Conservation (phyloP, 1,140 invertebrate species). For the Whitmania pigra region DNA sequence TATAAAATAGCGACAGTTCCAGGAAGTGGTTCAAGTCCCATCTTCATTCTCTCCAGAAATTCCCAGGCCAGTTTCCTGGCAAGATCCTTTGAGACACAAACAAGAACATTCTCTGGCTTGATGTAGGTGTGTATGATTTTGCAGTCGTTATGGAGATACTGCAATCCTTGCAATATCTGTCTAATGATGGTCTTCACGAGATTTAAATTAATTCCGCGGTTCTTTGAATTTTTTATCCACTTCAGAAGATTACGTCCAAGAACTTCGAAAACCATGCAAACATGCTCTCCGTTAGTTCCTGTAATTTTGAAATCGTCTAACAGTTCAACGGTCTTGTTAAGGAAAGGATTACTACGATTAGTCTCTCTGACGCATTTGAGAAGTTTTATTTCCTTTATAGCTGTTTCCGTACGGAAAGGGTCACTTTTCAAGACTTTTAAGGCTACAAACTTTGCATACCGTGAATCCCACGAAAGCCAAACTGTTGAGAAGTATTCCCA, state of each 20-base stretch:
- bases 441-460: constrained; percentile 64
- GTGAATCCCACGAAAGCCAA: constrained; percentile 83
- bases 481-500: constrained; percentile 98
- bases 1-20: constrained; percentile 49
- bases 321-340: constrained; percentile 89
- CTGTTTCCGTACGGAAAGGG: constrained; percentile 92
- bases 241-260: constrained; percentile 92
- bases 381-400: constrained; percentile 94
- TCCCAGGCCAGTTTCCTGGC: constrained; percentile 78
- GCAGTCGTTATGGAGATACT: constrained; percentile 93
- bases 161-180: constrained; percentile 82
- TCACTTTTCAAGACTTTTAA: constrained; percentile 97
- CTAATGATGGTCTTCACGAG: constrained; percentile 89
- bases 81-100: constrained; percentile 75
- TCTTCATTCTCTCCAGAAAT: constrained; percentile 48
- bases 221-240: constrained; percentile 92
- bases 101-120: constrained; percentile 95
- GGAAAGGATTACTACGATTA: constrained; percentile 72
- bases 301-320: constrained; percentile 95
- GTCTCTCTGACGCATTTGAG: constrained; percentile 78
- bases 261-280: constrained; percentile 98
- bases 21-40: constrained; percentile 74
- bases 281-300: constrained; percentile 82
- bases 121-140: constrained; percentile 98
- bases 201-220: constrained; percentile 82